Percentiles rank a stretch among this genome's conserved stretches.
Conservation (phyloP, 2,797 vertebrate genomes). For the Dryobates pubescens region DNA sequence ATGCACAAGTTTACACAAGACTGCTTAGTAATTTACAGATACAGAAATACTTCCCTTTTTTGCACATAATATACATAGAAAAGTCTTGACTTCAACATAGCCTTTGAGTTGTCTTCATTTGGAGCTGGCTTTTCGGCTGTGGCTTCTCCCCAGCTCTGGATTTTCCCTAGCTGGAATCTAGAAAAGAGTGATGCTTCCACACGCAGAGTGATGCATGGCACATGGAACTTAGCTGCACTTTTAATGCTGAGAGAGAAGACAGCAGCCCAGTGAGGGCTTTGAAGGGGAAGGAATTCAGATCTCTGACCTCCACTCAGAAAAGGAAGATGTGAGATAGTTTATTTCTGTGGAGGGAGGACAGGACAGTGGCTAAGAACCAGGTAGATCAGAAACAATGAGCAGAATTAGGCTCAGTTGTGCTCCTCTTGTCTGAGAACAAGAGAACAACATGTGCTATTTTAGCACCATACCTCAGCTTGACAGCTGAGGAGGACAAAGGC, state of each 20-base stretch:
- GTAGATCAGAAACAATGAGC: neutral
- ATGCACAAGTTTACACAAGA: neutral
- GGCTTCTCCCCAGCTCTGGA: neutral
- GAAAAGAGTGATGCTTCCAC: neutral
- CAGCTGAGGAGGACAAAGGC: neutral
- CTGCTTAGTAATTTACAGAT: neutral
- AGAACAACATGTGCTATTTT: neutral
- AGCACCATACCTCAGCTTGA: neutral
- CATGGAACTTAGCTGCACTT: neutral
- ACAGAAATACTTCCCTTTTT: neutral
- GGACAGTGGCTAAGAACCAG: neutral
- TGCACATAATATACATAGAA: neutral
- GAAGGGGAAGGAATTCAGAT: neutral
- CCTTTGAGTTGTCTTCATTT: neutral
- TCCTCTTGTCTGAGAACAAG: neutral
- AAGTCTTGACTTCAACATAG: neutral
- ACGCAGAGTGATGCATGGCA: accelerated
- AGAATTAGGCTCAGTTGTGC: neutral
- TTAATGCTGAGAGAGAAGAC: neutral
- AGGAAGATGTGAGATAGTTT: neutral
- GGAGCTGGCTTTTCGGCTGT: neutral
- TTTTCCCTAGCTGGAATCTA: neutral
- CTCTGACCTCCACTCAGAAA: neutral
- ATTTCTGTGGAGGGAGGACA: neutral
- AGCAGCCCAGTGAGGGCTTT: neutral